Base-by-base conservation (phyloP, 2,113 vertebrate genomes). In the Butorides virescens region DNA sequence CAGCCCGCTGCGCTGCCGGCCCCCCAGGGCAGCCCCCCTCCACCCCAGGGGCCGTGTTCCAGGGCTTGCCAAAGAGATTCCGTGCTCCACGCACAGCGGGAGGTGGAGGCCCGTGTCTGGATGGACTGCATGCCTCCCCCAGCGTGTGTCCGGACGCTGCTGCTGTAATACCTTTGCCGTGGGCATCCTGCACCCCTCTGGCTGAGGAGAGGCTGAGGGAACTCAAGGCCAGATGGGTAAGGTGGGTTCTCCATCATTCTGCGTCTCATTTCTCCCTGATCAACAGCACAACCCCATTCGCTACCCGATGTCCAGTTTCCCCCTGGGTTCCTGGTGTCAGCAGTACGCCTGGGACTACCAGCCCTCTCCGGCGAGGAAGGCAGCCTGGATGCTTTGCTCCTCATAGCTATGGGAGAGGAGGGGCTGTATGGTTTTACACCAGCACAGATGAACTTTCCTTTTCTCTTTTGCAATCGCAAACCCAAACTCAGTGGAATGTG, bases 221-320 rank as follows among this genome's bases (percentile, higher is more conserved):
- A 10, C 39, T 37, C 21, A 49, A 70, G 75, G 37, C 19, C 52
- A 23, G 20, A 32, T 15, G 42, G 27, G 17, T 46, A 53, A 44
- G 59, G 15, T 12, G 44, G n/a, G 46, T 20, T 81, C 50, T 85
- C 30, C 39, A 9, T 80, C 39, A 12, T 34, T 65, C 34, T 56
- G 56, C 5, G 1, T 10, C 59, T 92, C 23, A 18, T 32, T 86
- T 79, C 58, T 80, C 12, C 20, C 30, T 39, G 52, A 76, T 9
- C 53, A 42, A 21, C 12, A 49, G 25, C 62, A 49, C 36, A 32
- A 37, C 5, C 22, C 9, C 0, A 0, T 30, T 55, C 0, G 2
- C 47, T 75, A 78, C 67, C 58, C 5, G 6, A 5, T 11, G n/a
- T 65, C 37, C 70, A 59, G 61, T 30, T 61, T 20, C 34, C 30